Base-by-base conservation (phyloP, 2,797 vertebrate genomes). In the Buceros bicornis region DNA sequence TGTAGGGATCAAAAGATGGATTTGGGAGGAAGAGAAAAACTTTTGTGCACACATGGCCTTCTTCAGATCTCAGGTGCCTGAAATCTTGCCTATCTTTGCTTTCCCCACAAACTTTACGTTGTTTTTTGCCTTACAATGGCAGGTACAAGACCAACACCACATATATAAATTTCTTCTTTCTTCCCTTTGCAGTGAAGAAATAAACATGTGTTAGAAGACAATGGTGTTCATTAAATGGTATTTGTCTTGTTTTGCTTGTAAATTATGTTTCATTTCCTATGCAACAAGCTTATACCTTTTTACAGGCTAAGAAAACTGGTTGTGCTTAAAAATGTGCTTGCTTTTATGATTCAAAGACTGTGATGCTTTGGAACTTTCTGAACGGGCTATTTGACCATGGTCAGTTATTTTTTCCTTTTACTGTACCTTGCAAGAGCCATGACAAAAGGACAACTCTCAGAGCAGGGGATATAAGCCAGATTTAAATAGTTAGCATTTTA, bases 401-500 rank as follows among this genome's bases (percentile, higher is more conserved):
- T 71, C 24, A 26, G 20, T 61, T 87, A 62, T 78, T 89, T 95
- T 91, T 62, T 65, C 56, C 6, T 81, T 91, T 95, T 89, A 82
- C 17, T 61, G 11, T 66, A 73, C 40, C 87, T 87, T 95, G 42
- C 31, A 61, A 94, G 40, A 86, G 14, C 37, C 58, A 45, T 50
- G 58, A 87, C 64, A 83, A 92, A 87, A 57, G 72, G 89, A 89
- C 70, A 74, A 42, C 71, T 80, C 79, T 76, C 35, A 88, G 53
- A 74, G 21, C 31, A 80, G 45, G 40, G 42, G 74, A 93, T 77
- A 80, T 61, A 94, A 95, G 91, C 70, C 90, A 96, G 93, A 76
- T 95, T 89, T 93, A 81, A 95, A 95, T 95, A 54, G 76, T 89
- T 92, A 69, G 37, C 71, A 94, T 95, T 96, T 96, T 93, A 79